phyloP scores from a whole-genome alignment of 1,140 invertebrate genomes.

The Zaprionus tsacasi region DNA sequence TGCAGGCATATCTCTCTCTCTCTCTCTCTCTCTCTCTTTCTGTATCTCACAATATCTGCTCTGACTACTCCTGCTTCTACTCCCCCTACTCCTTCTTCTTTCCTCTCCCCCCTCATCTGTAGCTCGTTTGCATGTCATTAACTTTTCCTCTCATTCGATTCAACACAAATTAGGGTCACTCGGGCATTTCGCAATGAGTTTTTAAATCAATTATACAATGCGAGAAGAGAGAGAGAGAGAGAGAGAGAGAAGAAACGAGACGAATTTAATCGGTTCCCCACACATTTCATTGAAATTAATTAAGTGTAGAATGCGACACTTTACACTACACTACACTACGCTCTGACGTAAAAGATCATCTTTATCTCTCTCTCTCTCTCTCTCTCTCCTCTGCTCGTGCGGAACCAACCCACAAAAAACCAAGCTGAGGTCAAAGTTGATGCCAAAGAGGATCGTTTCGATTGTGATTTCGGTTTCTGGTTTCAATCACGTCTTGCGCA shows the following conservation, averaged over 20 bases:
- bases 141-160: constrained; percentile 3
- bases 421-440: neutral
- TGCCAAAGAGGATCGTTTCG: neutral
- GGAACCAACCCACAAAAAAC: constrained; percentile 5
- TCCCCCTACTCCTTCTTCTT: neutral
- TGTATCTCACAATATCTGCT: neutral
- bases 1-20: neutral
- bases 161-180: constrained; percentile 60
- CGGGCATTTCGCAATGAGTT: constrained; percentile 44
- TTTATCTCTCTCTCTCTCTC: neutral
- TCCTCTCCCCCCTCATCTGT: constrained; percentile 3
- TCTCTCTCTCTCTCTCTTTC: neutral
- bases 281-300: constrained; percentile 2
- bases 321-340: neutral
- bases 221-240: constrained; percentile 10
- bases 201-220: constrained; percentile 57
- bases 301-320: constrained; percentile 2
- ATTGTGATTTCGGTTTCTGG: neutral
- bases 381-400: neutral
- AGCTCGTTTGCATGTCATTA: constrained; percentile 18
- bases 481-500: constrained; percentile 23
- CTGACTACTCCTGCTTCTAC: neutral
- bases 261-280: constrained; percentile 5
- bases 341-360: neutral
- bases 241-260: constrained; percentile 3